Evolutionary conservation across 2,888 invertebrate species (phyloP).

Genomic region (Microplitis manilae): DNA sequence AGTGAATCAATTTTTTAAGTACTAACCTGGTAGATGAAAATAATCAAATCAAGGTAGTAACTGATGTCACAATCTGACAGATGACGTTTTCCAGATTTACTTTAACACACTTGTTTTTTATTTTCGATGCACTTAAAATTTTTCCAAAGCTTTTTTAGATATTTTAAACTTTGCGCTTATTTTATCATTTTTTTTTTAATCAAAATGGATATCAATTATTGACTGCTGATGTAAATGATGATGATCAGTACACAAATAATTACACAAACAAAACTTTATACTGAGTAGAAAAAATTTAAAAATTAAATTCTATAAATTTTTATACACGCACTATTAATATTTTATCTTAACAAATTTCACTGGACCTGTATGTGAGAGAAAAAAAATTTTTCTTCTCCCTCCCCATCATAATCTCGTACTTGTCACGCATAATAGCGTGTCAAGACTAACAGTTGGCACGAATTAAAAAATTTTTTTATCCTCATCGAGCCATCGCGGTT

Average conservation of each 20-base stretch:
- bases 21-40: constrained; percentile 65
- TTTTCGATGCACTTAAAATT: constrained; percentile 24
- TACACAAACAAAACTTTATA: background rate
- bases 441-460: constrained; percentile 50
- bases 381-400: background rate
- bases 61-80: background rate
- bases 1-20: constrained; percentile 46
- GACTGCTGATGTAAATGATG: background rate
- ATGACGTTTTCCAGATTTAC: constrained; percentile 54
- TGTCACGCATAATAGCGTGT: constrained; percentile 52
- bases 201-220: background rate
- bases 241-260: background rate
- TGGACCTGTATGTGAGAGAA: background rate
- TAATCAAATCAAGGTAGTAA: constrained; percentile 46
- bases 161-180: background rate
- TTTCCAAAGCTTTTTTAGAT: constrained; percentile 21
- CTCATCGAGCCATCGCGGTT: constrained; percentile 65
- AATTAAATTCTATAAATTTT: constrained; percentile 1
- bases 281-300: background rate
- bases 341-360: constrained; percentile 40
- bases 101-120: constrained; percentile 20
- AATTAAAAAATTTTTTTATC: constrained; percentile 48
- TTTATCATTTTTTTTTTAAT: background rate
- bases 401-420: constrained; percentile 47
- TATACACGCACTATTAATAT: constrained; percentile 40